These are phyloP conservation scores for Tetragonula carbonaria DNA, from an alignment of 2,888 invertebrate genomes.

Conservation along the genomic window DNA sequence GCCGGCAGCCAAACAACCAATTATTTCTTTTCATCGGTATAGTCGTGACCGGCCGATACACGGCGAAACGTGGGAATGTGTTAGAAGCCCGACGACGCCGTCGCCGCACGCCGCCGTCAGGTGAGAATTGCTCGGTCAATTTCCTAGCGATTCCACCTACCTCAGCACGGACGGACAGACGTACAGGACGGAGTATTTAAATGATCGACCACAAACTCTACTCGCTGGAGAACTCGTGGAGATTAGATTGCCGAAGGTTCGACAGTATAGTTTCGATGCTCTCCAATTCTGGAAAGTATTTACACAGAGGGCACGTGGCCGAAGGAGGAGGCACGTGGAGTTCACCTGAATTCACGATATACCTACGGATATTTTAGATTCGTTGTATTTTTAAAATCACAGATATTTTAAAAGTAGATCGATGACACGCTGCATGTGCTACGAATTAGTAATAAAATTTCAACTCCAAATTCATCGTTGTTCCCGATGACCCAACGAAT, in stretches of 20 bases:
- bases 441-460: too few species aligned
- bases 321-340: too few species aligned
- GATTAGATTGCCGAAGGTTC: background rate
- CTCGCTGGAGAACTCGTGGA: background rate
- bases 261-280: too few species aligned
- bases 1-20: constrained; percentile 80
- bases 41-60: constrained; percentile 48
- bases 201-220: background rate
- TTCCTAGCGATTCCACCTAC: constrained; percentile 28
- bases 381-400: too few species aligned
- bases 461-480: too few species aligned
- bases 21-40: constrained; percentile 74
- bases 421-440: too few species aligned
- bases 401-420: too few species aligned
- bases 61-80: constrained; percentile 66
- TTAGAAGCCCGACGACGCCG: constrained; percentile 38
- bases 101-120: constrained; percentile 40
- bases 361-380: too few species aligned
- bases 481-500: too few species aligned
- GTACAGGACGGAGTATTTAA: background rate
- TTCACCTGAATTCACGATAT: too few species aligned
- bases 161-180: background rate
- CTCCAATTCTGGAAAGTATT: too few species aligned
- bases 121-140: constrained; percentile 63
- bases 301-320: too few species aligned